phyloP scores from a whole-genome alignment of 2,888 invertebrate genomes.

The Microctonus aethiopoides region DNA sequence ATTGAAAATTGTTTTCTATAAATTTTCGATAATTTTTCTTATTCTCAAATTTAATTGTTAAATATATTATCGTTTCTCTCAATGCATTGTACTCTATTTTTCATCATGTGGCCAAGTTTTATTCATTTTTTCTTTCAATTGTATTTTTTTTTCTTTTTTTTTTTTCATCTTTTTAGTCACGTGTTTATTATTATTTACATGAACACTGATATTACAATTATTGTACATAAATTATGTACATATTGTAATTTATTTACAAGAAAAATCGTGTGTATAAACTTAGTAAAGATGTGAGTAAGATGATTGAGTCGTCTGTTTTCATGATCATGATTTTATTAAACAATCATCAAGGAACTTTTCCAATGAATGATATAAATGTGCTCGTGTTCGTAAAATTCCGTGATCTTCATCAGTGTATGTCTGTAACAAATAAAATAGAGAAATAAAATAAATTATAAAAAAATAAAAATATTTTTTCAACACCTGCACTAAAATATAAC shows the following conservation, averaged over 20 bases:
- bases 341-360: constrained; percentile 83
- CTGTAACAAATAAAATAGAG: constrained; percentile 69
- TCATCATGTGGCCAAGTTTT: background rate
- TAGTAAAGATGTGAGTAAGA: background rate
- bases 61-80: background rate
- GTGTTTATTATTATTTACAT: constrained; percentile 48
- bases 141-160: constrained; percentile 13
- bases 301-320: background rate
- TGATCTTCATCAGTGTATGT: constrained; percentile 96
- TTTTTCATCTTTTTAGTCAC: background rate
- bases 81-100: constrained; percentile 3
- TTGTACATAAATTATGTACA: constrained; percentile 63
- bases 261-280: background rate
- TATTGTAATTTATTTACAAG: constrained; percentile 44
- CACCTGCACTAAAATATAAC: no score
- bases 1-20: constrained; percentile 2
- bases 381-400: constrained; percentile 82
- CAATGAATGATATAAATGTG: constrained; percentile 89
- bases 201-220: constrained; percentile 58
- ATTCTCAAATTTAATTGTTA: background rate
- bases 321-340: constrained; percentile 64
- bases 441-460: background rate
- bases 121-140: constrained; percentile 21
- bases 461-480: background rate
- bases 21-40: background rate